phyloP scores from a whole-genome alignment of 2,797 vertebrate genomes.

The Sebastolobus altivelis region DNA sequence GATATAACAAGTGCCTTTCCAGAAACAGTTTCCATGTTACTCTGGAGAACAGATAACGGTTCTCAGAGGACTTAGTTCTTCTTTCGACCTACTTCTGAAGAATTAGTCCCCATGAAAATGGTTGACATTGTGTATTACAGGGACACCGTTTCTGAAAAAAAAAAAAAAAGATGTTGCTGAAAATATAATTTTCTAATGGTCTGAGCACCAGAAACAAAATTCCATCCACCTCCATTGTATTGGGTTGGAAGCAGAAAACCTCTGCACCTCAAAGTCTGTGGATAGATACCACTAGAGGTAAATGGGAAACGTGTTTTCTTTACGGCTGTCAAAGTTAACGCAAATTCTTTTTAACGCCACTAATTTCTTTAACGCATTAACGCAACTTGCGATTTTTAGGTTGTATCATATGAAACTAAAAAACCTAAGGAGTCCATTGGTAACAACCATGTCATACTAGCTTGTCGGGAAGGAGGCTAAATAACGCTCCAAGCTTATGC shows the following conservation, averaged over 20 bases:
- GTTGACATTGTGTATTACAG: background rate
- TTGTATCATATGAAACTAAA: too few species aligned
- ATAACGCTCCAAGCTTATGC: too few species aligned
- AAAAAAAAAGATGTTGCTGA: background rate
- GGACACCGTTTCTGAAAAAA: background rate
- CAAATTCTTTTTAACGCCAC: too few species aligned
- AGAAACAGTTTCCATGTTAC: slow-evolving; percentile 8
- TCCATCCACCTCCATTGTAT: background rate
- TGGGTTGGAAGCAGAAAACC: background rate
- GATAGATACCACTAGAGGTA: background rate
- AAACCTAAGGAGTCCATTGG: too few species aligned
- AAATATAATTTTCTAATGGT: background rate
- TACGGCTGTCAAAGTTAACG: too few species aligned
- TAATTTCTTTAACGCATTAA: too few species aligned
- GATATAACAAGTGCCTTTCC: slow-evolving; percentile 4
- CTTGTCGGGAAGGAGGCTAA: too few species aligned
- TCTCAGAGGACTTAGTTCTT: slow-evolving; percentile 13
- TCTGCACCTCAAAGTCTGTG: background rate
- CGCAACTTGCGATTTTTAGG: too few species aligned
- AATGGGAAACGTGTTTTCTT: too few species aligned
- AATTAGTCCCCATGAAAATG: slow-evolving; percentile 3
- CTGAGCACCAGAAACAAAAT: background rate
- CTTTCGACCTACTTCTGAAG: slow-evolving; percentile 1
- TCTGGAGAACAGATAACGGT: background rate
- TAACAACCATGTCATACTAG: too few species aligned